Evolutionary conservation across 2,888 invertebrate genomes (phyloP), one percentile per base, ranked within the genome.

Genomic region (Vesta saturnalis): DNA sequence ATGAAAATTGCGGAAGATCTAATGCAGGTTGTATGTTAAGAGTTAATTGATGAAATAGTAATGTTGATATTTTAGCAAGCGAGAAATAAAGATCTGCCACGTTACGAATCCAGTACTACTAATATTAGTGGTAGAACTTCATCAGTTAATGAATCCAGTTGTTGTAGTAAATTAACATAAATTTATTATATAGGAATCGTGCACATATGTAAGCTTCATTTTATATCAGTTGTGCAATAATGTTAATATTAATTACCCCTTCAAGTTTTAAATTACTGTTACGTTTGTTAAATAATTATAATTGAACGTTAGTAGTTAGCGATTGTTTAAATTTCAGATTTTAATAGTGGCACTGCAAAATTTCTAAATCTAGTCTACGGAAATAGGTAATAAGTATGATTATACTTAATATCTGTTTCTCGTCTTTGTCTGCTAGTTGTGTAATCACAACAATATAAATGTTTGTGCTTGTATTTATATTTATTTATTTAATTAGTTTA

Each of bases 1-100:
- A 94, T 96, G 90, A 97, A 98, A 86, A 98, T 99, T 77, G 98
- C 98, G 72, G 93, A 93, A 72, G 95, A 94, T 84, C 87, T 95
- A 60, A 95, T 95, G 90, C 94, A 94, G 89, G 90, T 90, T 84
- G 81, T 15, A 15, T 30, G 16, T 16, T n/a, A 15, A 30, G 30
- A 14, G 4, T 30, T 19, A 15, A n/a, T 23, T 4, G 10, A 23
- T 5, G 1, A 23, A 3, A 56, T 56, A 22, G 12, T 14, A 54
- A 54, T 39, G 8, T 16, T 47, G 5, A 35, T 0, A 19, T 87
- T 86, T 14, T 85, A 92, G 89, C 94, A 94, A 89, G 94, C 94
- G n/a, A 89, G 93, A 83, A 92, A 91, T 85, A 93, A 93, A 85
- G 94, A 93, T 84, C 83, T 92, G 74, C 91, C 92, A 22, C 89